Percentiles rank a stretch among this genome's conserved stretches.
Conservation (phyloP, 64 coral and sea anemone genomes). For the Stichodactyla helianthus region DNA sequence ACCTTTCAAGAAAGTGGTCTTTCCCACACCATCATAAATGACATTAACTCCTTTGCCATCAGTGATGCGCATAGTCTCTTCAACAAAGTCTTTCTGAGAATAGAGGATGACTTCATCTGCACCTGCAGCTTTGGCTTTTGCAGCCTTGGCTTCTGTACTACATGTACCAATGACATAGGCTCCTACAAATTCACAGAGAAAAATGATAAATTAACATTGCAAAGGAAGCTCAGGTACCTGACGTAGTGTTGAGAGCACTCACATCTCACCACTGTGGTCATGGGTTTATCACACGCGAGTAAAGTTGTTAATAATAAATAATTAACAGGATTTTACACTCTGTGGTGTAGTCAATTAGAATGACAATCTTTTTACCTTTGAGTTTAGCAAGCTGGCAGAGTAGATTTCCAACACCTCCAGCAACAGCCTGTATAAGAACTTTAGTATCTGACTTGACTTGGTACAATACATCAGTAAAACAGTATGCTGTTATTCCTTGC, state of each 20-base stretch:
- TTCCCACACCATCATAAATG: slow-evolving; percentile 78
- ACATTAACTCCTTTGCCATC: slow-evolving; percentile 61
- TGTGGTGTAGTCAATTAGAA: neutral
- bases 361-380: slow-evolving; percentile 3
- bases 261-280: too few species aligned
- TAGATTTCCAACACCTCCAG: slow-evolving; percentile 55
- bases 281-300: too few species aligned
- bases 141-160: slow-evolving; percentile 63
- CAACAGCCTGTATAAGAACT: slow-evolving; percentile 56
- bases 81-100: slow-evolving; percentile 74
- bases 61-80: slow-evolving; percentile 66
- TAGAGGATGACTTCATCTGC: slow-evolving; percentile 81
- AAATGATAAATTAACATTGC: neutral
- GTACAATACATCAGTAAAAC: slow-evolving; percentile 24
- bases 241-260: too few species aligned
- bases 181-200: slow-evolving; percentile 18
- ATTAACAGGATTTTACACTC: too few species aligned
- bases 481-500: slow-evolving; percentile 59
- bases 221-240: too few species aligned
- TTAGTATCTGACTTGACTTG: slow-evolving; percentile 58
- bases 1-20: slow-evolving; percentile 78
- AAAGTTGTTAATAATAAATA: too few species aligned
- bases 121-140: slow-evolving; percentile 57
- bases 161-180: slow-evolving; percentile 74
- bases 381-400: slow-evolving; percentile 62